These are phyloP conservation scores for Antennarius maculatus DNA, from an alignment of 2,797 vertebrate species.

Conservation along the genomic window DNA sequence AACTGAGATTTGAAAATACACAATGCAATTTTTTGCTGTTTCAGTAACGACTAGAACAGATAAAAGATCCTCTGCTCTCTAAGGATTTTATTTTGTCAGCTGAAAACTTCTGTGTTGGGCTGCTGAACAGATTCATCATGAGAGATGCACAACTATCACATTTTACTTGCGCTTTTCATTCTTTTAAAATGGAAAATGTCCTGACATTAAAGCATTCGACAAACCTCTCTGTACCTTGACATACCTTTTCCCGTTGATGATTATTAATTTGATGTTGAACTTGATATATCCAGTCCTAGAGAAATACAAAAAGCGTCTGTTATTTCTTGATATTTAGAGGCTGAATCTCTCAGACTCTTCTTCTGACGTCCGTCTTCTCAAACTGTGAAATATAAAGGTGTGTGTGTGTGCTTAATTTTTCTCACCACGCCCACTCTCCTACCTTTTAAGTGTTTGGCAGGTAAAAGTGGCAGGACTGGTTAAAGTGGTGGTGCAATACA, in stretches of 20 bases:
- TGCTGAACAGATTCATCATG: too few species aligned
- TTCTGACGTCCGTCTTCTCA: not conserved
- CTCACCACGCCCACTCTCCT: constrained; percentile 34
- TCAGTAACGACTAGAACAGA: too few species aligned
- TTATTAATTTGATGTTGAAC: not conserved
- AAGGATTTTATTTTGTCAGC: too few species aligned
- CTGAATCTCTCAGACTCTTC: not conserved
- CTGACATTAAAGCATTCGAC: not conserved
- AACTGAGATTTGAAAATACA: too few species aligned
- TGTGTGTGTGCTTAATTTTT: constrained; percentile 1
- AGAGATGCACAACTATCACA: too few species aligned
- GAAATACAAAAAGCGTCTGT: not conserved
- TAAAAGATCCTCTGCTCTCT: too few species aligned
- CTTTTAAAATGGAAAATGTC: not conserved
- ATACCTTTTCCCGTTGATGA: not conserved
- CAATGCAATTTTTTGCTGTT: too few species aligned
- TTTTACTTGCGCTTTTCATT: not conserved
- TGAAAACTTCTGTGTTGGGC: too few species aligned
- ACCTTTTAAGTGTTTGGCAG: constrained; percentile 1
- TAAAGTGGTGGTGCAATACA: constrained; percentile 4
- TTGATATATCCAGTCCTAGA: constrained; percentile 3
- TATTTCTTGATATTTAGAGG: not conserved
- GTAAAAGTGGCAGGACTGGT: constrained; percentile 69
- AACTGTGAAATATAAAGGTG: not conserved
- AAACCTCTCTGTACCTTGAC: constrained; percentile 30